Evolutionary conservation across 2,113 vertebrate genomes (phyloP), one percentile per base, ranked within the genome.

Genomic region (Macquaria ambigua): DNA sequence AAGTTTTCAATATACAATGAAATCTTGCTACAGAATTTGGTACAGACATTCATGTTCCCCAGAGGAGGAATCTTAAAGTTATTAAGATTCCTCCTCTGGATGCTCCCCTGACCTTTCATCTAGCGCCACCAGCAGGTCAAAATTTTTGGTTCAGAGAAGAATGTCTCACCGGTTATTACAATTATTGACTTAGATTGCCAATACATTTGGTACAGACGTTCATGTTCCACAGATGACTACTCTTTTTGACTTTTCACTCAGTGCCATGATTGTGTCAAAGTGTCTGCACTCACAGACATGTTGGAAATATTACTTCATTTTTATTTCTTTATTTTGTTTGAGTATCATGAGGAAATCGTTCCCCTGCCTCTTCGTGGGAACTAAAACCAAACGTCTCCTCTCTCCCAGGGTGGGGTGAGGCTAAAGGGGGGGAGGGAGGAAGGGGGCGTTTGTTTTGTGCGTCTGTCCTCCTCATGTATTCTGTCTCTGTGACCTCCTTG

Each of bases 401-500:
- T 52, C 23, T 74, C 72, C 39, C n/a, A 14, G 68, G 77, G 21
- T 4, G 66, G 59, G 39, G n/a, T n/a, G 67, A 61, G 56, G 62
- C 21, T 3, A n/a, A 25, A 21, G n/a, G n/a, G 21, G 18, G 20
- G 41, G 69, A 43, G 9, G 43, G 46, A 63, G 76, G 64, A 62
- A 25, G 80, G 76, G 20, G 66, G 14, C 41, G 64, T 77, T 80
- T 55, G 78, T 66, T 56, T 68, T 1, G 46, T 64, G 63, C 41
- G 82, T 83, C 68, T 78, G 82, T 84, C 62, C 7, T 62, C 77
- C 83, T 87, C 84, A 10, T 73, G 77, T 90, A 23, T 82, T 85
- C 69, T 77, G 85, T 91, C 71, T 90, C 81, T 86, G 81, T 87
- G 86, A 90, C 88, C 84, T 86, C 88, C 71, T 90, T 79, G 71